Base-by-base conservation (phyloP, 2,113 vertebrate genomes). In the Sebastes fasciatus region DNA sequence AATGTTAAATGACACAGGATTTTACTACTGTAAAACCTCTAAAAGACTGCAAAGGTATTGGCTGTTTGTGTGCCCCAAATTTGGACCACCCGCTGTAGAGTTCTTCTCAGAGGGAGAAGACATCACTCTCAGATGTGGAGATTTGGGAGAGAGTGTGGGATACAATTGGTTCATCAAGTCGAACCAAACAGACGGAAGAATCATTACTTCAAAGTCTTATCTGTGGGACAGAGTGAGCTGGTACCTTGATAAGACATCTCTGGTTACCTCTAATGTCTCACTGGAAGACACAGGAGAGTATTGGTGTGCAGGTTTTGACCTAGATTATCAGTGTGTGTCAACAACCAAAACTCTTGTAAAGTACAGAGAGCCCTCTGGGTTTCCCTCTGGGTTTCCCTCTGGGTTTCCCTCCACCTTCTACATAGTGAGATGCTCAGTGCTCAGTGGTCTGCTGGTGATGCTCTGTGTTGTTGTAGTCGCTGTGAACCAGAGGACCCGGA, bases 91-190 rank as follows among this genome's bases (percentile, higher is more conserved):
- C 23, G 57, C 55, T 57, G 9, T 57, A 21, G 55, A 21, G 55
- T 8, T 57, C 55, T 57, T 34, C 26, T 34, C 26, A 34, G 26
- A 34, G 26, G 26, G 26, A 34, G 26, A 34, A 34, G 26, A 34
- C 11, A n/a, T 57, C 55, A 60, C 57, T 60, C 23, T 60, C 4
- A 26, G 1, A 13, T 60, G 57, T 12, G 26, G 10, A 60, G 11
- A 14, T 2, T 13, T 1, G 7, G 4, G 2, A 26, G 2, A 14
- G 2, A 5, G 11, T 6, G 23, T 2, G 52, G 2, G 2, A 1
- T 0, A 1, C 6, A 23, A 2, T 2, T 26, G 57, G 57, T 60
- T 26, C 57, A 26, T 60, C 11, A 60, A 60, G 21, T 60, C 57
- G 2, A 60, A 60, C 57, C 57, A 13, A 60, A 60, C 57, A 60